These are phyloP conservation scores for Nicator chloris DNA, from an alignment of 2,113 vertebrate species.

Conservation along the genomic window DNA sequence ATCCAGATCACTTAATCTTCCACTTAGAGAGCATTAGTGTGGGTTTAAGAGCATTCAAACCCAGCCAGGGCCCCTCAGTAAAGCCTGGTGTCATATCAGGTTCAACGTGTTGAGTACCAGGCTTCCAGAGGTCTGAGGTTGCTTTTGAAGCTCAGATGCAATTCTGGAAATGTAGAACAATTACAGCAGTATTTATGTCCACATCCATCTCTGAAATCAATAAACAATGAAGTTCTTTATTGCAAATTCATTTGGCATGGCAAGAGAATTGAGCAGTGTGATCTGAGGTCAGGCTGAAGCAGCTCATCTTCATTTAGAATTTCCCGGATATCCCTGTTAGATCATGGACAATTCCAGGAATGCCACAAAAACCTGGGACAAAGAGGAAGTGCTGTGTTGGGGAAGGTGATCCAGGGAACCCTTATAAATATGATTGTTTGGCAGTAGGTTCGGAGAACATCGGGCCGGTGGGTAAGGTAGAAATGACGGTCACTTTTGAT, in stretches of 20 bases:
- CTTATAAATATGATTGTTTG: no score
- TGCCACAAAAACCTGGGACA: not conserved
- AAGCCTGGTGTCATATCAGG: not conserved
- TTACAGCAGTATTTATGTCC: not conserved
- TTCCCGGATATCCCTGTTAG: not conserved
- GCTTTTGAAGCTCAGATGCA: not conserved
- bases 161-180: not conserved
- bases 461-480: no score
- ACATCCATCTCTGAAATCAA: not conserved
- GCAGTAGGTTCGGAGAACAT: no score
- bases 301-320: not conserved
- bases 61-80: not conserved
- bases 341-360: not conserved
- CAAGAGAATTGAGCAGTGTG: not conserved
- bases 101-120: not conserved
- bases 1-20: not conserved
- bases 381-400: not conserved
- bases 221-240: not conserved
- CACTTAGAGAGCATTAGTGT: not conserved
- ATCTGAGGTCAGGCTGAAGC: not conserved
- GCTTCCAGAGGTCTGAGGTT: not conserved
- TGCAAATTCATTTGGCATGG: not conserved
- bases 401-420: no score
- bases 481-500: no score
- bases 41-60: not conserved